These are phyloP conservation scores for Pedionomus torquatus DNA, from an alignment of 2,113 vertebrate genomes.

Conservation along the genomic window DNA sequence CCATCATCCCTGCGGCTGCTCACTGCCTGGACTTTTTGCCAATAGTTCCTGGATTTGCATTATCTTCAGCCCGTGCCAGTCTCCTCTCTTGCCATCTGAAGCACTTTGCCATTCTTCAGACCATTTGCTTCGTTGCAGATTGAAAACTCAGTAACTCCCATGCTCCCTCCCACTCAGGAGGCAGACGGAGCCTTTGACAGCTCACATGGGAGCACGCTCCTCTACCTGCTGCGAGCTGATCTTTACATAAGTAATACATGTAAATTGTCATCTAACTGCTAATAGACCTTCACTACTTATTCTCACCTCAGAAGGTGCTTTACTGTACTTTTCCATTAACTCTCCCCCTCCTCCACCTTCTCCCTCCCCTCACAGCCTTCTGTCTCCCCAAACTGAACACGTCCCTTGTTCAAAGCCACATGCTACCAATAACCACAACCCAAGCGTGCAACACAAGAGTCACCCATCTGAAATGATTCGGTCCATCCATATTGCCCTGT, in stretches of 20 bases:
- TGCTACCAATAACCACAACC: background rate
- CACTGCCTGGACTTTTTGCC: rapidly evolving
- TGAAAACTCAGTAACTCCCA: background rate
- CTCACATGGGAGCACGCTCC: slow-evolving; percentile 48
- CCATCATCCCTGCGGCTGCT: background rate
- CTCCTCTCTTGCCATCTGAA: background rate
- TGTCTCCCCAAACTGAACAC: background rate
- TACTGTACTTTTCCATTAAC: slow-evolving; percentile 50
- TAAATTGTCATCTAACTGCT: slow-evolving; percentile 24
- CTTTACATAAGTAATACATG: slow-evolving; percentile 37
- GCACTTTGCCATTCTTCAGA: background rate
- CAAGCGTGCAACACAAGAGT: background rate
- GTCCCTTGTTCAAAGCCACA: background rate
- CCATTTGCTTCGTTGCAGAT: background rate
- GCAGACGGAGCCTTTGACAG: slow-evolving; percentile 24
- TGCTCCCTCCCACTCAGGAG: slow-evolving; percentile 24
- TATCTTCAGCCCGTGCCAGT: background rate
- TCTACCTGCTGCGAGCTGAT: slow-evolving; percentile 10
- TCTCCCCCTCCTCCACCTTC: background rate
- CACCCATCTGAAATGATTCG: background rate
- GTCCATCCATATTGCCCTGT: background rate
- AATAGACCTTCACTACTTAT: slow-evolving; percentile 28
- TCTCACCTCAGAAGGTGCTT: slow-evolving; percentile 27
- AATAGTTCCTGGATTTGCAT: background rate
- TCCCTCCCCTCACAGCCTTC: background rate